These are phyloP conservation scores for Deilephila porcellus DNA, from an alignment of 2,888 invertebrate genomes.

Conservation along the genomic window DNA sequence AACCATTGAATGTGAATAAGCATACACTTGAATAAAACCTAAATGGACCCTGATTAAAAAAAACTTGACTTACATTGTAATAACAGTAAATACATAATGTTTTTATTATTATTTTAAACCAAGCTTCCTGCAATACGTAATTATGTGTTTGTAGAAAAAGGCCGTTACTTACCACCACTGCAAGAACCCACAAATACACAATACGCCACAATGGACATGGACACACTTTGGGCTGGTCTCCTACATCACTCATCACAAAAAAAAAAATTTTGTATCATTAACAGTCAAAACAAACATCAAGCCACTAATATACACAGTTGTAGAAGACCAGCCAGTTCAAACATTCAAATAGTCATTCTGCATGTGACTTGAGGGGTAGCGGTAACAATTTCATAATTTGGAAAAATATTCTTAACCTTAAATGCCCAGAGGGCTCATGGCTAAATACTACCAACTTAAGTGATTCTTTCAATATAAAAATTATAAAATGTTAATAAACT, in stretches of 20 bases:
- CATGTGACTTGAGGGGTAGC: slow-evolving; percentile 58
- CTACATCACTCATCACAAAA: slow-evolving; percentile 49
- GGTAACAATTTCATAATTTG: slow-evolving; percentile 62
- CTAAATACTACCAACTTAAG: slow-evolving; percentile 48
- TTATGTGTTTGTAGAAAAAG: background rate
- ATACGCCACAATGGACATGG: slow-evolving; percentile 46
- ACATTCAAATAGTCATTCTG: slow-evolving; percentile 83
- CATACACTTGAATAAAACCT: no score
- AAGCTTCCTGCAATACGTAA: background rate
- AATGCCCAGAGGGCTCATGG: slow-evolving; percentile 45
- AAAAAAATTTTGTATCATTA: slow-evolving; percentile 46
- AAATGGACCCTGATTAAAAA: no score
- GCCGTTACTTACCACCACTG: slow-evolving; percentile 52
- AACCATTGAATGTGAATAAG: no score
- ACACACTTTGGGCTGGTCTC: slow-evolving; percentile 61
- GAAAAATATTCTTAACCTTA: slow-evolving; percentile 64
- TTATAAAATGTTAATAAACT: slow-evolving; percentile 77
- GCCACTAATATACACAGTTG: slow-evolving; percentile 46
- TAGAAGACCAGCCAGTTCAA: slow-evolving; percentile 76
- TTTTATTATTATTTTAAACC: background rate
- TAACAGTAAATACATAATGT: background rate
- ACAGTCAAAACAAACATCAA: slow-evolving; percentile 39
- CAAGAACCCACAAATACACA: slow-evolving; percentile 49
- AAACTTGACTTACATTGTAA: no score
- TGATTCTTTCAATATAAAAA: slow-evolving; percentile 55